Evolutionary conservation across 2,888 invertebrate species (phyloP), one percentile per base, ranked within the genome.

Genomic region (Troides oblongomaculatus): DNA sequence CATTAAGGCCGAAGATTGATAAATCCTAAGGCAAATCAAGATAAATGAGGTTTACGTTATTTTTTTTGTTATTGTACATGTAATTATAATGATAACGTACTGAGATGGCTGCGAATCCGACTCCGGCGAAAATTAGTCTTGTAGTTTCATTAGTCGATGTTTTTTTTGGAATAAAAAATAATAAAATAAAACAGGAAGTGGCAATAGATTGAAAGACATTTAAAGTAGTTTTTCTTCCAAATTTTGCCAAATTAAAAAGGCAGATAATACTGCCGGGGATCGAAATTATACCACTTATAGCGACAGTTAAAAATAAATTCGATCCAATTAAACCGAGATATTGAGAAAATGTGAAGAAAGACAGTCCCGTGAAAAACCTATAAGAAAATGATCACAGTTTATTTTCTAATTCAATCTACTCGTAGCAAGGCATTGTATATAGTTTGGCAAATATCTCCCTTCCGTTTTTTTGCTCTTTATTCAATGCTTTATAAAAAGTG

Each of bases 61-160:
- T 7, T n/a, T 53, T 53, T 53, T n/a, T 18, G 53, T 53, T n/a
- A 50, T 46, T 46, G 14, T 12, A 46, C 3, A 14, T 53, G 53
- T 53, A 18, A 18, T n/a, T 53, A n/a, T 18, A 53, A 7, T 53
- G 18, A 53, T n/a, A 65, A 84, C 93, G 90, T 87, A 95, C 95
- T 71, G 95, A 94, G 80, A 95, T 92, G 71, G 95, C 94, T 64
- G 94, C 93, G 77, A 95, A 94, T 70, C 95, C 95, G 62, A 94
- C 79, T 73, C 94, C 94, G 72, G 95, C 94, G 72, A 95, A 90
- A 21, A 92, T 75, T 65, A 95, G 82, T 74, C 93, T 88, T 7
- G 93, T 93, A 93, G 94, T 94, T 77, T 94, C 94, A 71, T 87
- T 86, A 23, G 73, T 8, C 73, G 81, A 92, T 50, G 66, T 71